A percentile compares a stretch with the other conserved stretches of the same genome.
phyloP scores from a whole-genome alignment of 2,888 invertebrate genomes.

The Griposia aprilina region DNA sequence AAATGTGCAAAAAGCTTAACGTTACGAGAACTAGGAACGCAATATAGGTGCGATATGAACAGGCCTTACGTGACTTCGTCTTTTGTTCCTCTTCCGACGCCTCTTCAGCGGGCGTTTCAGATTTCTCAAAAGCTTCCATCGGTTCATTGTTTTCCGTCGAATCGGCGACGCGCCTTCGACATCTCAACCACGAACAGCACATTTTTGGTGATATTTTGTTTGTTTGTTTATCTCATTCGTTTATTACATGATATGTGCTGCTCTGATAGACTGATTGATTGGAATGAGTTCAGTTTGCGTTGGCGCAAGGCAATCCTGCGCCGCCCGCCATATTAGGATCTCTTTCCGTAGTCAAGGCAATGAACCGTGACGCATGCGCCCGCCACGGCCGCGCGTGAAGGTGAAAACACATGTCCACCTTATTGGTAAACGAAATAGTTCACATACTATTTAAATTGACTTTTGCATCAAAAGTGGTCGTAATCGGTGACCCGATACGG shows the following conservation, averaged over 20 bases:
- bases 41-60: constrained; percentile 71
- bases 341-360: constrained; percentile 89
- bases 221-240: constrained; percentile 69
- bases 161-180: constrained; percentile 85
- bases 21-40: constrained; percentile 64
- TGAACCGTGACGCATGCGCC: constrained; percentile 87
- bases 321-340: constrained; percentile 87
- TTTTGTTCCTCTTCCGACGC: constrained; percentile 73
- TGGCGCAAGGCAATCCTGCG: constrained; percentile 87
- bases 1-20: constrained; percentile 78
- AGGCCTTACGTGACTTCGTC: constrained; percentile 83
- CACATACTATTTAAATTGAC: constrained; percentile 53
- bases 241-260: constrained; percentile 75
- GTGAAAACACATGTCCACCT: constrained; percentile 68
- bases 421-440: constrained; percentile 61
- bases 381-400: constrained; percentile 65
- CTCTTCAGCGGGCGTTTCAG: constrained; percentile 69
- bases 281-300: constrained; percentile 83
- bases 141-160: constrained; percentile 76
- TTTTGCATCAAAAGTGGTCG: constrained; percentile 53
- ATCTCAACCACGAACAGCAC: constrained; percentile 88
- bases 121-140: constrained; percentile 81
- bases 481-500: constrained; percentile 34
- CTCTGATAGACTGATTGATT: constrained; percentile 79
- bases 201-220: constrained; percentile 75